A percentile compares a stretch with the other conserved stretches of the same genome.
Conservation (phyloP, 2,888 invertebrate species). For the Uloborus plumipes region DNA sequence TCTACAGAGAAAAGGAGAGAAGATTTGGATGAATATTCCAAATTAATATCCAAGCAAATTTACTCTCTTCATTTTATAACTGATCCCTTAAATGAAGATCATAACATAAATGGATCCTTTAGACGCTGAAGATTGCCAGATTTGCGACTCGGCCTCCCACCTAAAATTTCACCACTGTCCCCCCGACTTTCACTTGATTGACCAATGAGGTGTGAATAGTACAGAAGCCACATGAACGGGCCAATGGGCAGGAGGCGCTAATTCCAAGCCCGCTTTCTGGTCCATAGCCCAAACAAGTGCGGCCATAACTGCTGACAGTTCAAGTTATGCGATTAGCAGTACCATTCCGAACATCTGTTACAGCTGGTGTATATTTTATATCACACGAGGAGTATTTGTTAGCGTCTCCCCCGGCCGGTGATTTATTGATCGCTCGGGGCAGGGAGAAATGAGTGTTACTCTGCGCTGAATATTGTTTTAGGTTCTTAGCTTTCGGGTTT, state of each 20-base stretch:
- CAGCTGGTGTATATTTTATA: conserved; percentile 28
- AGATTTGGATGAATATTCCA: no score
- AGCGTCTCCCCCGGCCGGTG: background rate
- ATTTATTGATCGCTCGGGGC: conserved; percentile 10
- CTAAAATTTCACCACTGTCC: conserved; percentile 26
- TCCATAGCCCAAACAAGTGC: conserved; percentile 54
- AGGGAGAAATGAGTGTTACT: background rate
- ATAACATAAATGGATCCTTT: conserved; percentile 41
- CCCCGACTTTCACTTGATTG: conserved; percentile 37
- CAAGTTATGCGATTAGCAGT: conserved; percentile 58
- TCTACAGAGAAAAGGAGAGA: no score
- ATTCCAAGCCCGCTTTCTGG: conserved; percentile 56
- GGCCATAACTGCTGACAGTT: conserved; percentile 51
- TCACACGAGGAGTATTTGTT: background rate
- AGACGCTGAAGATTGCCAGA: conserved; percentile 48
- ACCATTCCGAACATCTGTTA: conserved; percentile 56
- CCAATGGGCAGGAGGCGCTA: conserved; percentile 58
- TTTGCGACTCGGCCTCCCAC: conserved; percentile 28
- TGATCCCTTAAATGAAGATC: background rate
- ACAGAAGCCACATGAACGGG: conserved; percentile 59
- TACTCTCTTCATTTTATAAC: no score
- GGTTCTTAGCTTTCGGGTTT: no score
- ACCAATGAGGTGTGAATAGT: conserved; percentile 59
- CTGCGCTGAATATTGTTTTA: no score
- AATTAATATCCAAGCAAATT: no score